phyloP scores from a whole-genome alignment of 2,888 invertebrate genomes.

The Pandemis cinnamomeana region DNA sequence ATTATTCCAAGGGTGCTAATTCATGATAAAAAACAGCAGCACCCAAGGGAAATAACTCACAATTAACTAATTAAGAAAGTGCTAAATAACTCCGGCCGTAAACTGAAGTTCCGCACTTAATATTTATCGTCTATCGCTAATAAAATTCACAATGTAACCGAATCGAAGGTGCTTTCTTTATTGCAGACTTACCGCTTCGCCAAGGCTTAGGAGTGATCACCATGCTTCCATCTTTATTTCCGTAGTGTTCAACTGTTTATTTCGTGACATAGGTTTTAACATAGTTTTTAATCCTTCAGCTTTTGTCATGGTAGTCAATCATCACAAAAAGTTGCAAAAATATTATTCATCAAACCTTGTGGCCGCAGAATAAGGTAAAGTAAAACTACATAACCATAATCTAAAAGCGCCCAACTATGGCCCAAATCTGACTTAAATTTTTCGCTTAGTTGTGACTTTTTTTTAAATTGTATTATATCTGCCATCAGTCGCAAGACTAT shows the following conservation, averaged over 20 bases:
- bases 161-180: slow-evolving; percentile 7
- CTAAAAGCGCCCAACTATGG: no score
- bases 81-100: slow-evolving; percentile 11
- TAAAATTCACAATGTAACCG: slow-evolving; percentile 1
- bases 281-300: no score
- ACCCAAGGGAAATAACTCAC: slow-evolving; percentile 16
- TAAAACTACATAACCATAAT: no score
- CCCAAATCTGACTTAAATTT: no score
- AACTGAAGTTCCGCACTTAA: slow-evolving; percentile 13
- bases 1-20: not conserved
- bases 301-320: no score
- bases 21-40: slow-evolving; percentile 4
- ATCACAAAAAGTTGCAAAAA: no score
- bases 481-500: no score
- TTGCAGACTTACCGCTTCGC: not conserved
- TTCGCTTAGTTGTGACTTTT: no score
- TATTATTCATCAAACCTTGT: no score
- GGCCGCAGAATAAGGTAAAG: no score
- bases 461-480: no score
- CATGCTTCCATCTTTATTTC: not conserved
- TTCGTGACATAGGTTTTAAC: no score
- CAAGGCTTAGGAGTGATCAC: not conserved
- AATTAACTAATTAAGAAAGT: slow-evolving; percentile 17
- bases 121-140: slow-evolving; percentile 12
- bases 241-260: not conserved